Conservation (phyloP, 2,113 vertebrate genomes). For the Pteropus alecto region DNA sequence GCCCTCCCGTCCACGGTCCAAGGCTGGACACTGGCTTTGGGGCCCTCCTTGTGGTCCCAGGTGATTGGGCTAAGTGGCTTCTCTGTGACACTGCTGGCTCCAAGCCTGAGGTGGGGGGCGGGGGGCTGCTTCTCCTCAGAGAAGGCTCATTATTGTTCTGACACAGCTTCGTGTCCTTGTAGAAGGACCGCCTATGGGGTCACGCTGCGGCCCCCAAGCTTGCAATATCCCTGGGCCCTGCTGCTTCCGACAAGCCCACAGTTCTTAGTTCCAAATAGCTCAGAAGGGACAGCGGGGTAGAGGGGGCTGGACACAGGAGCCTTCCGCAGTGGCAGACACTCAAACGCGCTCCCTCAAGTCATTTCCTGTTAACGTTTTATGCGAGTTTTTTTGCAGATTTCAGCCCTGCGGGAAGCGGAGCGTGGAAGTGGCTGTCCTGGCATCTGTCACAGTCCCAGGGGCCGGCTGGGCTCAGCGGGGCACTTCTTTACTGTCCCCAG, state of each 20-base stretch:
- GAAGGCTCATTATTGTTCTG: neutral
- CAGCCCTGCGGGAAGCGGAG: neutral
- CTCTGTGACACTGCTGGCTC: neutral
- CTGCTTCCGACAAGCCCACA: neutral
- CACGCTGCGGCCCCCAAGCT: neutral
- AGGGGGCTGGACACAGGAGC: neutral
- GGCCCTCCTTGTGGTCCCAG: neutral
- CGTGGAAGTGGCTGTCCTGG: too few species aligned
- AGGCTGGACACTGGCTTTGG: rapidly evolving
- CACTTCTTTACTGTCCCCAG: neutral
- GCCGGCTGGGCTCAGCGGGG: neutral
- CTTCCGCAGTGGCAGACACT: neutral
- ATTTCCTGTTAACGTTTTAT: neutral
- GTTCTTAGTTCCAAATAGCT: neutral
- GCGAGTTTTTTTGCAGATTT: neutral
- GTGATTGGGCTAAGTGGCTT: neutral
- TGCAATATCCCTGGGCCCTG: neutral
- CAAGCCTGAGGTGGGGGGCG: too few species aligned
- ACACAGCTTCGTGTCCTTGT: neutral
- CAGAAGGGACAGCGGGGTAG: neutral
- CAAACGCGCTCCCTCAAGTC: neutral
- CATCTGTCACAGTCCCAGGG: neutral
- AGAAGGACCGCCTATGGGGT: neutral
- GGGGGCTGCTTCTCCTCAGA: neutral
- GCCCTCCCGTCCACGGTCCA: neutral